Base-by-base conservation (phyloP, 64 coral and sea anemone genomes). In the Porites lutea region DNA sequence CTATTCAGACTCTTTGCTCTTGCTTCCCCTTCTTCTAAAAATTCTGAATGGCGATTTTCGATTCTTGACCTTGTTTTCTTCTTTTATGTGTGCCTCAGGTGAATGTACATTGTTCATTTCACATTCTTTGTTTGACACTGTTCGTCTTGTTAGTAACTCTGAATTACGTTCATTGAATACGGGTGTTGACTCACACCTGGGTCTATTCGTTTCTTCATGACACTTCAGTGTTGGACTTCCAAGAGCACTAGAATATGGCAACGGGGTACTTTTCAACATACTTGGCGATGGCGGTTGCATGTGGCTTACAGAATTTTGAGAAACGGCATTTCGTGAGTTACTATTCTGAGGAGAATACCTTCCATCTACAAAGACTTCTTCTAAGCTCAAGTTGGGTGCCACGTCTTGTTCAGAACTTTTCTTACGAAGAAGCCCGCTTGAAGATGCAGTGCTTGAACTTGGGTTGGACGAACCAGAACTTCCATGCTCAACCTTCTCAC, bases 331-430 rank as follows among this genome's bases (percentile, higher is more conserved):
- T 12, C 52, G 61, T 18, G 61, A 69, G 4, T 23, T 3, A 2
- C 20, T 44, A 68, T 63, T 84, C 45, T 16, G 61, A 52, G 62
- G 63, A 2, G 62, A 49, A 18, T 8, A 22, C 1, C 4, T 47
- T 11, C 81, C 81, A 18, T 84, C 81, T 12, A 84, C 61, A 16
- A 18, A 84, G 52, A 68, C 81, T 13, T 20, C 81, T 19, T 84
- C 27, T 8, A 48, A 68, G 4, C 81, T 65, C 44, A 64, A 67
- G 7, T 84, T 46, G 3, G 44, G 68, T 15, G 62, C 13, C 13
- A 67, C 9, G 52, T 68, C 61, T 18, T 68, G 62, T 16, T 67
- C 81, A 3, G 81, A 84, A 6, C 60, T 84, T 68, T 68, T 67
- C 81, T 48, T 52, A 13, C 62, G 43, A 52, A 68, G 63, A 84